Base-by-base conservation (phyloP, 1,140 invertebrate genomes). In the Rhizoglyphus robini region DNA sequence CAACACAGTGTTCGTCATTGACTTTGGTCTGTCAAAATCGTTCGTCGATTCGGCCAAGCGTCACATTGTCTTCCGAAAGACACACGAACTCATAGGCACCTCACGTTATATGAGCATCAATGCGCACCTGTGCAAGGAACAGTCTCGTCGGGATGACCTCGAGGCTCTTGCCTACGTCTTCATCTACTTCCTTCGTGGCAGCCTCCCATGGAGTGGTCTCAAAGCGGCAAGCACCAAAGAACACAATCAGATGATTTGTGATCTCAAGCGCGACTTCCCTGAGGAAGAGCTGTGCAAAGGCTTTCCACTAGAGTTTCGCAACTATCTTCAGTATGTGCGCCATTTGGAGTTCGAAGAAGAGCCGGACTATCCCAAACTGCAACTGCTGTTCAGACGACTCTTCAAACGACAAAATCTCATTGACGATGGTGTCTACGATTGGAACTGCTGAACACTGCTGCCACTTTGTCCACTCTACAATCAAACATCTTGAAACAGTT, bases 101-200 rank as follows among this genome's bases (percentile, higher is more conserved):
- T 80, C 81, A 8, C 67, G 72, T 4, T 73, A 73, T 46, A 72
- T 73, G 70, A 65, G 61, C 57, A 72, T 73, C 38, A 70, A 70
- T 61, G 65, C 71, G 11, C 69, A 73, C 61, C 38, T 69, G n/a
- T 71, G 72, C 27, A 67, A 46, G n/a, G 96, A 99, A 81, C 96
- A 99, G 86, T 97, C 93, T 75, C 83, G 96, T 76, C 83, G 96
- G 76, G 96, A 99, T 80, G 96, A 99, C 81, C 81, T 99, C 75
- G 96, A 99, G 80, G 95, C 96, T 64, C 80, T 99, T 70, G 96
- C 96, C 68, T 95, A 99, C 81, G 98, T 99, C 94, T 99, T 99
- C 81, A 98, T 99, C 94, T 99, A 99, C 82, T 99, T 99, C 80
- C 82, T 99, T 74, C 83, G 95, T 73, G 96, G 96, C 70, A 95